Percentiles rank a stretch among this genome's conserved stretches.
These are phyloP conservation scores for Cecropterus lyciades DNA, from an alignment of 1,140 invertebrate genomes.

Conservation along the genomic window DNA sequence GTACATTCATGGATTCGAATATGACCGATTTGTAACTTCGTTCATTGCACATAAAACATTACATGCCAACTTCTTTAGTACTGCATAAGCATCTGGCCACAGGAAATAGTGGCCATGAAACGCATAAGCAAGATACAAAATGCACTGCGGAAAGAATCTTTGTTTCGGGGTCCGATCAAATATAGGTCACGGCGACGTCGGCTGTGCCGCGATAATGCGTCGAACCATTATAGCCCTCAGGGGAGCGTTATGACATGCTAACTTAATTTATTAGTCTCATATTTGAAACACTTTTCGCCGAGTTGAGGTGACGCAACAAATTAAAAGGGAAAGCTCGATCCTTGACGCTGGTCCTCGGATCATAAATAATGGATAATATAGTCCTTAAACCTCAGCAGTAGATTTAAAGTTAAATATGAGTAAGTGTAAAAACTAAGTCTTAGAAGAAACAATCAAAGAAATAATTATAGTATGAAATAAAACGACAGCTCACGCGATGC, in stretches of 20 bases:
- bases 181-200: conserved; percentile 51
- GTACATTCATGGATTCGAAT: no score
- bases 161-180: conserved; percentile 42
- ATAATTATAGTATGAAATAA: no score
- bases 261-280: conserved; percentile 42
- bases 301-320: conserved; percentile 25
- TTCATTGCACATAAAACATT: neutral
- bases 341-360: neutral
- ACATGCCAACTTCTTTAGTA: neutral
- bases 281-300: conserved; percentile 30
- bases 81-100: no score
- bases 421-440: no score
- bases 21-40: no score
- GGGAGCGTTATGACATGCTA: conserved; percentile 40
- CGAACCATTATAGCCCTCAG: conserved; percentile 46
- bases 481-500: no score
- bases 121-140: conserved; percentile 18
- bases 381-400: no score
- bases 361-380: no score
- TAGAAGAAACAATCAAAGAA: no score
- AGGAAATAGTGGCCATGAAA: conserved; percentile 12
- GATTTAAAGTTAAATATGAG: no score
- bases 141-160: conserved; percentile 37
- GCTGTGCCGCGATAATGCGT: conserved; percentile 45
- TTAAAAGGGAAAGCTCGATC: conserved; percentile 20